Evolutionary conservation across 2,113 vertebrate species (phyloP), one percentile per base, ranked within the genome.

Genomic region (Pipra filicauda): DNA sequence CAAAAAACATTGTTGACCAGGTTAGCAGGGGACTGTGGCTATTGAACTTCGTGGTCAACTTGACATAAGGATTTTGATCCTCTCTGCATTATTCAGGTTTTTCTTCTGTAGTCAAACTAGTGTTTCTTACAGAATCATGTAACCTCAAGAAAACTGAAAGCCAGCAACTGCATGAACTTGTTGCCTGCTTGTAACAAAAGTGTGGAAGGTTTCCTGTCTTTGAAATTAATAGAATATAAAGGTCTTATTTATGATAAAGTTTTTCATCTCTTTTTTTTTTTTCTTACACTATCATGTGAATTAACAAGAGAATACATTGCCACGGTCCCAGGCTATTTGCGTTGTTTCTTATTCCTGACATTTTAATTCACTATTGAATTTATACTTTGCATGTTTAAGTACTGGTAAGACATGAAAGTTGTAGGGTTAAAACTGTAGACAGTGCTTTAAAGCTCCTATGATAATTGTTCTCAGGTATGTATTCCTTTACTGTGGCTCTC

Each of bases 401-500:
- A 84, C 70, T 97, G 44, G 67, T 89, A 95, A 67, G 91, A 95
- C 95, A 95, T 93, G 87, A 97, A 97, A 97, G 89, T 88, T 92
- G 51, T 72, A 93, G 76, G 73, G 78, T 96, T 96, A 95, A 97
- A 84, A 95, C 64, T 95, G 66, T 95, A 96, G 92, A 85, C 90
- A 83, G 59, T 96, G 93, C 92, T 96, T 95, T 96, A 96, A 95
- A 97, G 89, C 86, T 91, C 91, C 93, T 95, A 43, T 92, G 78
- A 78, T 94, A 75, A 91, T 93, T 97, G 82, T 97, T 96, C 87
- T 96, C 94, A 96, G 74, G 92, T 96, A 91, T 89, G 67, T 96
- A 96, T 89, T 94, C 83, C 81, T 89, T 97, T 93, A 85, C 70
- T 93, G 17, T 95, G 91, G 66, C 91, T 89, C 80, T 95, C 12